Evolutionary conservation across 2,888 invertebrate species (phyloP).

Genomic region (Acronicta psi): DNA sequence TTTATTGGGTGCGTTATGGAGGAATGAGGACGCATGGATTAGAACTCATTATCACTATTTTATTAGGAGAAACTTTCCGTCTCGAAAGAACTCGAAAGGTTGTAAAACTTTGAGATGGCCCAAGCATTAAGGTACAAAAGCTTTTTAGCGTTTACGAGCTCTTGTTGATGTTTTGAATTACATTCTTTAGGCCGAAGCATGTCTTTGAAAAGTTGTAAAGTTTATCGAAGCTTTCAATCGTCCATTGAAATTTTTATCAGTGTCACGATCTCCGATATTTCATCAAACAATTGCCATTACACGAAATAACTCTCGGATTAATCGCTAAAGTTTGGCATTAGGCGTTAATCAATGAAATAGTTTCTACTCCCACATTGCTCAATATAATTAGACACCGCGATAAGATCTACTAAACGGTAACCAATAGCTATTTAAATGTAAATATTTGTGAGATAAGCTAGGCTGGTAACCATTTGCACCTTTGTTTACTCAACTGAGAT

Average conservation of each 20-base stretch:
- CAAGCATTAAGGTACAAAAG: slow-evolving; percentile 9
- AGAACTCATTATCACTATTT: slow-evolving; percentile 36
- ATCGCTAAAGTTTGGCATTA: slow-evolving; percentile 45
- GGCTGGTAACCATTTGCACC: slow-evolving; percentile 51
- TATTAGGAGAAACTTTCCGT: slow-evolving; percentile 35
- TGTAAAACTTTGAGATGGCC: slow-evolving; percentile 21
- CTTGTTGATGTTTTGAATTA: slow-evolving; percentile 23
- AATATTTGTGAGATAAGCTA: slow-evolving; percentile 59
- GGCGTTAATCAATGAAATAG: slow-evolving; percentile 53
- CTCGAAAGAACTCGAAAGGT: slow-evolving; percentile 16
- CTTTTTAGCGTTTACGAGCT: slow-evolving; percentile 5
- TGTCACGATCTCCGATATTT: slow-evolving; percentile 41
- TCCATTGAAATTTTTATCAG: slow-evolving; percentile 37
- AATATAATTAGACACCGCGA: slow-evolving; percentile 58
- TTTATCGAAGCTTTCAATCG: slow-evolving; percentile 21
- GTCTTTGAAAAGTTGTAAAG: slow-evolving; percentile 20
- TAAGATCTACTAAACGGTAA: slow-evolving; percentile 55
- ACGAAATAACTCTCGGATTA: slow-evolving; percentile 46
- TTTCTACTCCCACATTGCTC: slow-evolving; percentile 54
- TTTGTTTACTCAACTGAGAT: slow-evolving; percentile 60
- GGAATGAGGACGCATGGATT: slow-evolving; percentile 39
- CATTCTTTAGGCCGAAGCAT: slow-evolving; percentile 13
- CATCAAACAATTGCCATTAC: slow-evolving; percentile 47
- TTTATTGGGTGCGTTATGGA: slow-evolving; percentile 52
- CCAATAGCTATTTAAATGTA: slow-evolving; percentile 56